These are phyloP conservation scores for Clarias pachynema DNA, from an alignment of 2,797 vertebrate genomes.

Conservation along the genomic window DNA sequence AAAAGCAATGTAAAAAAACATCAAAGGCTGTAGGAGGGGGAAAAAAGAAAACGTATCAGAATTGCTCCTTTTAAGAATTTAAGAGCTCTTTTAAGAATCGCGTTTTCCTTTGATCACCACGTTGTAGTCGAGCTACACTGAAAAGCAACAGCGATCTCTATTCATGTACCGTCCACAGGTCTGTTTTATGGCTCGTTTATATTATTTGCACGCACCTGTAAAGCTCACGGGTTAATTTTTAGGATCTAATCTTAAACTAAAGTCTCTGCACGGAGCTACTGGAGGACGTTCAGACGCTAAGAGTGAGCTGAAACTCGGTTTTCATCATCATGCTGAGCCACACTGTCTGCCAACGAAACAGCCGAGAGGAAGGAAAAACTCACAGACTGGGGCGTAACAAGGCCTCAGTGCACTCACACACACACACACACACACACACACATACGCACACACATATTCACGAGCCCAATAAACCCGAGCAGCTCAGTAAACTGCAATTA, in stretches of 20 bases:
- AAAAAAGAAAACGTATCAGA: not conserved
- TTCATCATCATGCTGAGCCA: not conserved
- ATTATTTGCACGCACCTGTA: not conserved
- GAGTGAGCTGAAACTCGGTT: not conserved
- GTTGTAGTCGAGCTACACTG: not conserved
- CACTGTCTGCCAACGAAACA: constrained; percentile 2
- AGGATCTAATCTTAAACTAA: not conserved
- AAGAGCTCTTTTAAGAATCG: not conserved
- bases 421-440: constrained; percentile 32
- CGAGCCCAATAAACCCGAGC: constrained; percentile 56
- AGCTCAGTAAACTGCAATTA: constrained; percentile 61
- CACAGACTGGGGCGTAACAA: not conserved
- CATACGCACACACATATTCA: constrained; percentile 45
- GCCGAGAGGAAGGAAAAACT: constrained; percentile 11
- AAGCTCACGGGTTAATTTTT: too few relatives aligned
- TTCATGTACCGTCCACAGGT: not conserved
- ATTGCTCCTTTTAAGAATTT: not conserved
- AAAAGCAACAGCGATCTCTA: not conserved
- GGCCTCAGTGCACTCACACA: not conserved
- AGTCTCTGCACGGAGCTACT: not conserved
- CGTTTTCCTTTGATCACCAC: not conserved
- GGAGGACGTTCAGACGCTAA: not conserved
- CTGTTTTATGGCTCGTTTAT: not conserved
- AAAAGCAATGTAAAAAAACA: too few relatives aligned
- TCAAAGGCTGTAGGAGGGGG: too few relatives aligned